Conservation (phyloP, 1,140 invertebrate species). For the Myzus persicae region DNA sequence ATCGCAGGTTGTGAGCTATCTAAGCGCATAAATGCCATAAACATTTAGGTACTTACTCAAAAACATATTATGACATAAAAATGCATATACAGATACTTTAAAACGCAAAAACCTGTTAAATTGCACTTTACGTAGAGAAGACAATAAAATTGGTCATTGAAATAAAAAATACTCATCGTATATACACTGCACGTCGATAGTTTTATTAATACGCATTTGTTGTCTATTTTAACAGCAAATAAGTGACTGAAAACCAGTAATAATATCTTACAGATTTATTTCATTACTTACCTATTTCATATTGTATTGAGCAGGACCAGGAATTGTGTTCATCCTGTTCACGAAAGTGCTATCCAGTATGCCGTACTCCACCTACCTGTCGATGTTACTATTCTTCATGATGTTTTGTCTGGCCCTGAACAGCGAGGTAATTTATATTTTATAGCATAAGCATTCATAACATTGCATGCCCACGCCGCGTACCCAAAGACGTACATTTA, state of each 20-base stretch:
- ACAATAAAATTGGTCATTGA: too few relatives aligned
- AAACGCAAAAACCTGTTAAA: neutral
- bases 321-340: constrained; percentile 88
- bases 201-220: neutral
- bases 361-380: constrained; percentile 85
- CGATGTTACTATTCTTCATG: constrained; percentile 90
- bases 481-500: too few relatives aligned
- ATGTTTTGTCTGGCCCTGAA: constrained; percentile 87
- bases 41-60: too few relatives aligned
- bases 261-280: neutral
- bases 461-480: neutral
- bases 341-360: constrained; percentile 89
- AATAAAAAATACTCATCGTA: neutral
- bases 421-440: constrained; percentile 80
- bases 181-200: neutral
- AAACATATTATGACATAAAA: neutral
- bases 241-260: neutral
- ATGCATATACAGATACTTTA: neutral
- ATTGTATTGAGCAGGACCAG: constrained; percentile 73
- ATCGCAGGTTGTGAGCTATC: neutral
- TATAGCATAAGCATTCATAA: neutral
- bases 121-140: neutral
- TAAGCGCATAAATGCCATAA: neutral
- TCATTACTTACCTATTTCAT: neutral
- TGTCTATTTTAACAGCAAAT: neutral